phyloP scores from a whole-genome alignment of 2,888 invertebrate genomes.

The Smittia sp. region DNA sequence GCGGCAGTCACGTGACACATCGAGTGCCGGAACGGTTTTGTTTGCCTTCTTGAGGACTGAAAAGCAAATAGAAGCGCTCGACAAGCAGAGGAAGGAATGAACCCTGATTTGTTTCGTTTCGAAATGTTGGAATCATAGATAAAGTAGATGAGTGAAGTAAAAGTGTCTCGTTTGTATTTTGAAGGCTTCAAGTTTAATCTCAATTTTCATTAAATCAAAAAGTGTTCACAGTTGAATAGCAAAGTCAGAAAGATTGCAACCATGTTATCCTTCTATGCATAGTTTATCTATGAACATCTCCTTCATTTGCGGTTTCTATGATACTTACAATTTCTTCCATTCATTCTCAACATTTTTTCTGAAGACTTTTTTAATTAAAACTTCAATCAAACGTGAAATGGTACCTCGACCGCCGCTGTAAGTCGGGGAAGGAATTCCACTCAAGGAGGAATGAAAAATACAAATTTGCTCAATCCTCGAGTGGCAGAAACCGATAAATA shows the following conservation, averaged over 20 bases:
- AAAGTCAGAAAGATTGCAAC: background rate
- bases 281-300: background rate
- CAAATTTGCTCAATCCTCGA: background rate
- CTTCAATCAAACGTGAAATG: constrained; percentile 18
- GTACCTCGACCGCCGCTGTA: background rate
- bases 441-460: background rate
- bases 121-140: background rate
- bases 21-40: background rate
- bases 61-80: constrained; percentile 4
- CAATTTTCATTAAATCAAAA: too few species aligned
- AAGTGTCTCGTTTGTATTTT: too few species aligned
- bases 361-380: constrained; percentile 15
- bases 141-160: background rate
- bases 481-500: background rate
- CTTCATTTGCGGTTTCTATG: background rate
- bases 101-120: background rate
- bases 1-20: constrained; percentile 19
- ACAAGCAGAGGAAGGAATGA: background rate
- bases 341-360: background rate
- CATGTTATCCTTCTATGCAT: background rate
- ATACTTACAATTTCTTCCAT: background rate
- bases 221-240: too few species aligned
- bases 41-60: background rate
- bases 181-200: too few species aligned
- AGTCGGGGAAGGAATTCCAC: background rate